These are phyloP conservation scores for Mellivora capensis DNA, from an alignment of 2,113 vertebrate species.

Conservation along the genomic window DNA sequence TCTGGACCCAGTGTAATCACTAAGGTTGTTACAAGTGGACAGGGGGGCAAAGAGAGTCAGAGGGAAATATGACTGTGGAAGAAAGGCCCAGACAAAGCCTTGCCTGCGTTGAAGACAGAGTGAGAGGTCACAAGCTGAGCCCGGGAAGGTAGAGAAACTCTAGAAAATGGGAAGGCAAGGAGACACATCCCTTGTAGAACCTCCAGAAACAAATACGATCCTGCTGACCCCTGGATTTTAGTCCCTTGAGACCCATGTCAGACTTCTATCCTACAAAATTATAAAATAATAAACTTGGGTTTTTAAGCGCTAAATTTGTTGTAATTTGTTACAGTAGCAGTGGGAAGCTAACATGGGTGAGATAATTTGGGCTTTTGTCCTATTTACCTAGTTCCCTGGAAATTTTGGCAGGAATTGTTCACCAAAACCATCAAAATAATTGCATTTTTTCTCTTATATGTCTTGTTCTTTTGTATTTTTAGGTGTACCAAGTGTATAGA, in stretches of 20 bases:
- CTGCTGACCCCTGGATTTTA: background rate
- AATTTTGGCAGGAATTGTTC: background rate
- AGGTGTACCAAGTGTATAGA: slow-evolving; percentile 81
- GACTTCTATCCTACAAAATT: background rate
- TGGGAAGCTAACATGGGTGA: background rate
- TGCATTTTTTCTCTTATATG: background rate
- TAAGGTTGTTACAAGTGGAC: background rate
- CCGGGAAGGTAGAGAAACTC: background rate
- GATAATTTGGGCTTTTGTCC: background rate
- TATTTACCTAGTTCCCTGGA: background rate
- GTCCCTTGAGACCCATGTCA: background rate
- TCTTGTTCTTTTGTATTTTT: slow-evolving; percentile 3
- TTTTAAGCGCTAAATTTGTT: background rate
- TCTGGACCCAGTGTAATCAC: background rate
- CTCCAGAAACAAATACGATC: background rate
- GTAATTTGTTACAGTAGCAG: background rate
- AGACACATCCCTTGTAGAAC: background rate
- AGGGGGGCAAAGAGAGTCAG: too few relatives aligned
- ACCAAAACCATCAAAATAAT: background rate
- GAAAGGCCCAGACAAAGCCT: background rate
- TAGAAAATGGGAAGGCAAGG: background rate
- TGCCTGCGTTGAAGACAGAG: background rate
- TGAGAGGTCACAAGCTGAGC: background rate
- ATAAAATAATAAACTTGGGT: background rate
- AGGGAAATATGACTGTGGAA: background rate